Evolutionary conservation across 2,888 invertebrate genomes (phyloP).

Genomic region (Oscheius sp.): DNA sequence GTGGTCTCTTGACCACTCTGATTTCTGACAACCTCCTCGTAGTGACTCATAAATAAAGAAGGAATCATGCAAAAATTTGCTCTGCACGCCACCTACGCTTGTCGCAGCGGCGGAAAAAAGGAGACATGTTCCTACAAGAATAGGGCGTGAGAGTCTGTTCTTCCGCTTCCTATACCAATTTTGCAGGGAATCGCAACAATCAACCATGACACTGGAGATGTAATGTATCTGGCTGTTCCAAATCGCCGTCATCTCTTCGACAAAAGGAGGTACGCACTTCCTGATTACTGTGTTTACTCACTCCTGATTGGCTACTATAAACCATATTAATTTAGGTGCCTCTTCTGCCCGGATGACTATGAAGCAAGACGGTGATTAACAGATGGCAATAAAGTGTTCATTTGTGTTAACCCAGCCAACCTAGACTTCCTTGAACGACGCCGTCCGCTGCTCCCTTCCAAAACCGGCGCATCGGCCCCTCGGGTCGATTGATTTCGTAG

Average conservation of each 20-base stretch:
- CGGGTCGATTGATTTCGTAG: slow-evolving; percentile 31
- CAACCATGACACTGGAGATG: slow-evolving; percentile 35
- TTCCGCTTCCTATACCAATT: background rate
- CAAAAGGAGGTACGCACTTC: slow-evolving; percentile 16
- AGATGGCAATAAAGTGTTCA: slow-evolving; percentile 27
- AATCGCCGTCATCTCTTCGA: slow-evolving; percentile 21
- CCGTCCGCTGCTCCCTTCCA: slow-evolving; percentile 38
- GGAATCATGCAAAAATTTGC: background rate
- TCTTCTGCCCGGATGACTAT: slow-evolving; percentile 25
- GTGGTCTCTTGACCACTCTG: no score
- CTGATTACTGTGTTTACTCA: background rate
- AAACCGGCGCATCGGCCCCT: slow-evolving; percentile 33
- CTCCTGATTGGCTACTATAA: background rate
- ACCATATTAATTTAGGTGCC: slow-evolving; percentile 12
- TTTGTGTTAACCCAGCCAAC: slow-evolving; percentile 31
- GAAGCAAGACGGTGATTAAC: slow-evolving; percentile 19
- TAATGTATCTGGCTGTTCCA: slow-evolving; percentile 31
- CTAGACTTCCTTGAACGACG: slow-evolving; percentile 26
- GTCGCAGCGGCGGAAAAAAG: no score
- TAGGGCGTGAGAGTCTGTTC: slow-evolving; percentile 18
- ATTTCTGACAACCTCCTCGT: no score
- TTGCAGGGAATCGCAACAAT: slow-evolving; percentile 37
- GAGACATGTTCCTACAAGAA: background rate
- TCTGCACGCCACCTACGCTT: background rate
- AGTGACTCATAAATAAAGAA: no score